Conservation (phyloP, 1,140 invertebrate genomes). For the Magallana gigas region DNA sequence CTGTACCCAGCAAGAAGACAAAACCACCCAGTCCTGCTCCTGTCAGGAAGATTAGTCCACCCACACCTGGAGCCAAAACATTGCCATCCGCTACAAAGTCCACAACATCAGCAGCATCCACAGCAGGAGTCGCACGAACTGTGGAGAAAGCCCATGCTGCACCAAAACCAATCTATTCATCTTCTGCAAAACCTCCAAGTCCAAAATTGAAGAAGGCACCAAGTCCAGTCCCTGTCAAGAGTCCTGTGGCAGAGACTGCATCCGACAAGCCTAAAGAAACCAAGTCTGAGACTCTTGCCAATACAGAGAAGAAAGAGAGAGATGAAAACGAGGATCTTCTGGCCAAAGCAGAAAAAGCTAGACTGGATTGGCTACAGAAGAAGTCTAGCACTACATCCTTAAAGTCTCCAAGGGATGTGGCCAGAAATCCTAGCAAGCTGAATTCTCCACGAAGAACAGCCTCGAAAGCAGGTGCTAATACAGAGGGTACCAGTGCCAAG, state of each 20-base stretch:
- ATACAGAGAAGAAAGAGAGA: neutral
- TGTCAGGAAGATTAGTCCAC: neutral
- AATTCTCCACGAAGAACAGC: conserved; percentile 27
- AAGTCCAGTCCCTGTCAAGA: neutral
- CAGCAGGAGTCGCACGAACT: neutral
- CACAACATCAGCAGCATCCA: conserved; percentile 1
- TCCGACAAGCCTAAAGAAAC: conserved; percentile 24
- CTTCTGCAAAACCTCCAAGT: conserved; percentile 22
- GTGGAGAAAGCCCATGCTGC: conserved; percentile 6
- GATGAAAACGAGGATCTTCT: conserved; percentile 63
- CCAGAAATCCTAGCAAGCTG: conserved; percentile 54
- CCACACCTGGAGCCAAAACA: neutral
- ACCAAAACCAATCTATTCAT: conserved; percentile 28
- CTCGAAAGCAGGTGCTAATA: neutral
- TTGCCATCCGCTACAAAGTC: neutral
- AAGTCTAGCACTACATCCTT: conserved; percentile 53
- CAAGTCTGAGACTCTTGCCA: conserved; percentile 1
- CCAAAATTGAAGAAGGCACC: conserved; percentile 17
- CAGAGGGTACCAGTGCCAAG: neutral
- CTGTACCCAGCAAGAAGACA: conserved; percentile 23
- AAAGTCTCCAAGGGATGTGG: conserved; percentile 52
- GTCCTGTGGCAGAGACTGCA: neutral
- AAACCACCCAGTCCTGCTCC: conserved; percentile 44
- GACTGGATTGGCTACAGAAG: conserved; percentile 72
- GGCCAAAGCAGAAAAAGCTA: conserved; percentile 72